Percentiles rank a stretch among this genome's conserved stretches.
These are phyloP conservation scores for Galendromus occidentalis DNA, from an alignment of 1,140 invertebrate species.

Conservation along the genomic window DNA sequence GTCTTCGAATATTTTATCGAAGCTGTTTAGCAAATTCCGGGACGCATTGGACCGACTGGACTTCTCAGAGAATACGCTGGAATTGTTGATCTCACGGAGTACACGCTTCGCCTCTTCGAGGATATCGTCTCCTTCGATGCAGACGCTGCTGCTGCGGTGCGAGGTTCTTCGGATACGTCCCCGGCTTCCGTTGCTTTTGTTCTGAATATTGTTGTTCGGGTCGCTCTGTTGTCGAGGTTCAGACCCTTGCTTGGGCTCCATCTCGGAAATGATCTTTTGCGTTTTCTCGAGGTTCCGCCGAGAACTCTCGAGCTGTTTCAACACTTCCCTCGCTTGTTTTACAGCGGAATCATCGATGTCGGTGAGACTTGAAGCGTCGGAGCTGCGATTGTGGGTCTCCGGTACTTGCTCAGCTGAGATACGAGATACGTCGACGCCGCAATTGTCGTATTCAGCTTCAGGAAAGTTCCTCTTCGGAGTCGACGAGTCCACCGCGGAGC, in stretches of 20 bases:
- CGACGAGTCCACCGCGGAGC: not conserved
- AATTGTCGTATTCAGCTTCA: not conserved
- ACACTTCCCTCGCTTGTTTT: not conserved
- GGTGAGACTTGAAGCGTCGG: not conserved
- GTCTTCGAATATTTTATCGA: not conserved
- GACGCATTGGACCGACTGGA: not conserved
- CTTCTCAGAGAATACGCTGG: not conserved
- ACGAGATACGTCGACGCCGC: not conserved
- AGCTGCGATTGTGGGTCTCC: not conserved
- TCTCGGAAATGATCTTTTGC: not conserved
- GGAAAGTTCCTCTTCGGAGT: not conserved
- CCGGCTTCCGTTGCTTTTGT: not conserved
- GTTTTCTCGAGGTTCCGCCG: not conserved
- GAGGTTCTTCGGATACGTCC: not conserved
- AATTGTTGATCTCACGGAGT: not conserved
- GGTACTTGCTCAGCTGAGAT: not conserved
- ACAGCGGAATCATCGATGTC: not conserved
- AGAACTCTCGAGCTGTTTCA: not conserved
- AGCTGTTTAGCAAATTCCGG: not conserved
- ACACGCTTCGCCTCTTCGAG: not conserved
- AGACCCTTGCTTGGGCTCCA: not conserved
- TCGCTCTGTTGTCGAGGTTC: not conserved
- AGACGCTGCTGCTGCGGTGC: not conserved
- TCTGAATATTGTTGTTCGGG: not conserved
- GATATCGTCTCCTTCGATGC: constrained; percentile 5